Base-by-base conservation (phyloP, 2,797 vertebrate genomes). In the Petrocephalus sullivani region DNA sequence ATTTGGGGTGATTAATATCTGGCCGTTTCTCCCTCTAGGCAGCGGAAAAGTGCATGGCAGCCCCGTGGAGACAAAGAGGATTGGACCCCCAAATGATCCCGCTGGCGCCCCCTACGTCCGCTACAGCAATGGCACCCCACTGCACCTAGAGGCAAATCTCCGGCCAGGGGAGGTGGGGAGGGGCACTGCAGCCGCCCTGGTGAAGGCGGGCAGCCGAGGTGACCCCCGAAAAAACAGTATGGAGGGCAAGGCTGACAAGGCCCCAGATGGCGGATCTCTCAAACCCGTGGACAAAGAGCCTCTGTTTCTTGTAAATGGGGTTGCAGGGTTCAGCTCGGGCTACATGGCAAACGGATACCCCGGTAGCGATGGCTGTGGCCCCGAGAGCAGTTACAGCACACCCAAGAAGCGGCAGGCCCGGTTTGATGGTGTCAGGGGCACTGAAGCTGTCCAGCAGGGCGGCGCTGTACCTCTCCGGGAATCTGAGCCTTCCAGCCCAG, bases 361-460 rank as follows among this genome's bases (percentile, higher is more conserved):
- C 85, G 93, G 96, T 92, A 98, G 96, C 46, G 98, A 99, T 90
- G 97, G 97, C 75, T 98, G 98, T 6, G 96, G 98, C 89, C 98
- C 98, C 0, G 98, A 99, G 93, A 98, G 97, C 87, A 98, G 98
- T 92, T 98, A 99, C 92, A 97, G 97, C 89, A 98, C 97, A 0
- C 97, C 97, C 9, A 98, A 98, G 91, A 99, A 98, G 93, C 94
- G 97, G 91, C 97, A 97, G 93, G 95, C 96, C 91, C 53, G 28
- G 28, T 57, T 96, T 97, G 93, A 97, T 19, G 37, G 97, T 90
- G 96, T 96, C 94, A 54, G 49, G 46, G 97, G 96, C 90, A 90
- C 95, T 92, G 98, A 97, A 95, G 51, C 82, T 23, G 49, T 21
- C 54, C 83, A 16, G 51, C 51, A 49, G 85, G 41, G 58, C 19